phyloP scores from a whole-genome alignment of 35 echinoderm and acorn worm species.

The Eucidaris tribuloides region DNA sequence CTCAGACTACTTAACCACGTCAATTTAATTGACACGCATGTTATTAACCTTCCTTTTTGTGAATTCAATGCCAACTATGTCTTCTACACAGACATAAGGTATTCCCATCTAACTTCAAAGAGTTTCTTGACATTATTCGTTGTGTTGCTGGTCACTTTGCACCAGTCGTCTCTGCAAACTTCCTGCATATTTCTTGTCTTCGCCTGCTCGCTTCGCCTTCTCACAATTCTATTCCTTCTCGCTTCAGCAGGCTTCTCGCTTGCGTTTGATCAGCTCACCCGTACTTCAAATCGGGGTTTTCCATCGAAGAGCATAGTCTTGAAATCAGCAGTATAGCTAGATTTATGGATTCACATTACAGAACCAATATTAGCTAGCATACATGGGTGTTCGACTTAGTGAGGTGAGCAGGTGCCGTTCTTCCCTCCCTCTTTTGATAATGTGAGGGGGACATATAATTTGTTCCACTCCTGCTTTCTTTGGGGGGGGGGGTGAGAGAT shows the following conservation, averaged over 20 bases:
- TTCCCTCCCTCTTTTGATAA: too few relatives aligned
- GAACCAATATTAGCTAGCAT: too few relatives aligned
- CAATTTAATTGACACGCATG: too few relatives aligned
- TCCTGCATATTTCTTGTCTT: conserved; percentile 71
- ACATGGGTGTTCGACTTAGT: too few relatives aligned
- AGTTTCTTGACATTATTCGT: conserved; percentile 81
- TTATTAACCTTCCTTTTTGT: not conserved
- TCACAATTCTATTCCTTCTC: conserved; percentile 91
- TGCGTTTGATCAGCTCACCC: conserved; percentile 83
- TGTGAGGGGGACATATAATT: too few relatives aligned
- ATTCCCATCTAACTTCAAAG: conserved; percentile 86
- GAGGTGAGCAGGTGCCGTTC: too few relatives aligned
- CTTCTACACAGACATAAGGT: conserved; percentile 66
- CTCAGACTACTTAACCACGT: too few relatives aligned
- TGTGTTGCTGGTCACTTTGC: conserved; percentile 72
- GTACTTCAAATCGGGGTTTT: conserved; percentile 95
- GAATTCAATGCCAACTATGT: too few relatives aligned
- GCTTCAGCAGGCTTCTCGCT: conserved; percentile 78
- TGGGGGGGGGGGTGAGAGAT: too few relatives aligned
- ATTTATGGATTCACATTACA: too few relatives aligned
- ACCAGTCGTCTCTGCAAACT: conserved; percentile 88
- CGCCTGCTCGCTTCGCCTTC: conserved; percentile 88
- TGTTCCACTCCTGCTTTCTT: too few relatives aligned
- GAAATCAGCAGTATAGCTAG: too few relatives aligned
- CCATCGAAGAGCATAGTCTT: conserved; percentile 89